Evolutionary conservation across 1,140 invertebrate species (phyloP), one percentile per base, ranked within the genome.

Genomic region (Delia radicum): DNA sequence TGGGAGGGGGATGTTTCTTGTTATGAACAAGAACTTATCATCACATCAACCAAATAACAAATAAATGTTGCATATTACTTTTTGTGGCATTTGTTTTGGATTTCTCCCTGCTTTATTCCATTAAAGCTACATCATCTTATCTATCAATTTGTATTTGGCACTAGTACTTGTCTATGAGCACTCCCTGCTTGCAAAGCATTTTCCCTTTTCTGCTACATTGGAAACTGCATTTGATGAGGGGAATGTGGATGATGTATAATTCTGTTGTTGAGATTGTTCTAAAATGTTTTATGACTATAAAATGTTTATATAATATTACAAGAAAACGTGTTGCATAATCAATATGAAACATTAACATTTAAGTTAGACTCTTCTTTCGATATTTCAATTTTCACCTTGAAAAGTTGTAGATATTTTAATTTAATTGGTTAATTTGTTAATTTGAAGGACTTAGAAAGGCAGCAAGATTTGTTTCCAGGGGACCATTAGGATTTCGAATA

Each of bases 31-130:
- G 18, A 4, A 55, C 24, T 55, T 55, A 55, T 55, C 18, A 55
- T 55, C 29, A 21, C 29, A 18, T 29, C n/a, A 67, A 69, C n/a
- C 29, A 28, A 33, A 69, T 69, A n/a, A n/a, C n/a, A n/a, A 55
- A 33, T 24, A 69, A 69, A 69, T 33, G 65, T 33, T 69, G 65
- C 65, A 69, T 69, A 69, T 69, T 69, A 21, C 65, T 69, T 69
- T 69, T 33, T 69, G 65, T 69, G 65, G 65, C 65, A 69, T 69
- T 69, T 69, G 65, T 69, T 69, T 69, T 33, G 29, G 48, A 37
- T 69, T 69, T 69, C 65, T n/a, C n/a, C n/a, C 12, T 65, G 12
- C 10, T 65, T 33, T 33, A 33, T 28, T 69, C 18, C n/a, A 28
- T 10, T 27, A 28, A 4, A 28, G 2, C 29, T 33, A 31, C 6